Conservation (phyloP, 2,113 vertebrate species). For the Uria lomvia region DNA sequence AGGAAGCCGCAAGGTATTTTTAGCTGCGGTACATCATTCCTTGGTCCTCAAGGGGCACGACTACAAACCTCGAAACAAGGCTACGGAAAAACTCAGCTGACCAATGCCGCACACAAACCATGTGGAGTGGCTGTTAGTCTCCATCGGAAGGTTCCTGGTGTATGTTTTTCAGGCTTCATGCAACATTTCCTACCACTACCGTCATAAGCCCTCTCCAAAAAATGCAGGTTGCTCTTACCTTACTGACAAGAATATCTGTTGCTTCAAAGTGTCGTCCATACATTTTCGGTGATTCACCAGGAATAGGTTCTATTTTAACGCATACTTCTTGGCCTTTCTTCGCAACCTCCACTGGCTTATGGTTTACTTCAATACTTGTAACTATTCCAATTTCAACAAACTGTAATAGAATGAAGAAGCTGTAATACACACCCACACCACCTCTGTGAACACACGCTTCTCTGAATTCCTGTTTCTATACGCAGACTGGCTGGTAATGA, state of each 20-base stretch:
- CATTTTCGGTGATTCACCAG: slow-evolving; percentile 98
- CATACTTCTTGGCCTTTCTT: slow-evolving; percentile 98
- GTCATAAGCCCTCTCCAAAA: not conserved
- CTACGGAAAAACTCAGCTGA: accelerated
- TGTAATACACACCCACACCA: not conserved
- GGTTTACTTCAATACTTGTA: slow-evolving; percentile 97
- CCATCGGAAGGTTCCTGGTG: accelerated
- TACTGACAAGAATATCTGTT: slow-evolving; percentile 93
- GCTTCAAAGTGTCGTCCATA: slow-evolving; percentile 96
- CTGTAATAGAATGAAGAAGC: slow-evolving; percentile 67
- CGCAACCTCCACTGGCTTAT: slow-evolving; percentile 89
- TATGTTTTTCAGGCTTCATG: not conserved
- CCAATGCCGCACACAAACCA: accelerated
- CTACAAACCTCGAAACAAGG: not conserved
- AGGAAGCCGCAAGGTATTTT: not conserved
- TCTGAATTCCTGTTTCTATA: not conserved
- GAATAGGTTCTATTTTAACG: slow-evolving; percentile 96
- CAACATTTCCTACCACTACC: not conserved
- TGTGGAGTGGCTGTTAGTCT: not conserved
- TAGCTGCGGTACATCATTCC: not conserved
- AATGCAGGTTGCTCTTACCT: slow-evolving; percentile 70
- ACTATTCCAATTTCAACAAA: slow-evolving; percentile 97
- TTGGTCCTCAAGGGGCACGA: not conserved
- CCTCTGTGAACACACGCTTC: accelerated
- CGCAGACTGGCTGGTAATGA: not conserved